phyloP scores from a whole-genome alignment of 2,888 invertebrate genomes.

The Lycaena phlaeas region DNA sequence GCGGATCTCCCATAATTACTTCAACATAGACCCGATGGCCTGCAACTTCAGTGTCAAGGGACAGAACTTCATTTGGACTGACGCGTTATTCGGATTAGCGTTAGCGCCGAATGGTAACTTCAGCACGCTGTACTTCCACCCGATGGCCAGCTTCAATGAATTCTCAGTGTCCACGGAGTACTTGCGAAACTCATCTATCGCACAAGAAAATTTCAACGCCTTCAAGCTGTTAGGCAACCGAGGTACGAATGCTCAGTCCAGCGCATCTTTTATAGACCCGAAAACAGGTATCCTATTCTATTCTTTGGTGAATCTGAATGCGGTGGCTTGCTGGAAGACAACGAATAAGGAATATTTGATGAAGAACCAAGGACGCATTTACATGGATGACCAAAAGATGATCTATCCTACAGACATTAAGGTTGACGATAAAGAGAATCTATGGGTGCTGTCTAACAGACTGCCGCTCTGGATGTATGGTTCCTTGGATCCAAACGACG shows the following conservation, averaged over 20 bases:
- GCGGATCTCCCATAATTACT: slow-evolving; percentile 80
- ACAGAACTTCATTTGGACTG: slow-evolving; percentile 81
- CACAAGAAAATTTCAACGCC: slow-evolving; percentile 72
- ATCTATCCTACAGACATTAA: slow-evolving; percentile 85
- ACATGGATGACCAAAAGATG: slow-evolving; percentile 80
- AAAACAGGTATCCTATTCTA: slow-evolving; percentile 83
- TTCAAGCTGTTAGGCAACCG: slow-evolving; percentile 79
- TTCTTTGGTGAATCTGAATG: slow-evolving; percentile 81
- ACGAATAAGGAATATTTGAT: slow-evolving; percentile 77
- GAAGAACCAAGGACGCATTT: slow-evolving; percentile 81
- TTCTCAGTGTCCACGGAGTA: slow-evolving; percentile 81
- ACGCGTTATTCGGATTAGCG: slow-evolving; percentile 83
- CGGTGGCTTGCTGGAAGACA: slow-evolving; percentile 85
- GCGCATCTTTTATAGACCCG: slow-evolving; percentile 80
- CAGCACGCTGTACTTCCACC: slow-evolving; percentile 85
- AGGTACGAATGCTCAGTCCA: slow-evolving; percentile 81
- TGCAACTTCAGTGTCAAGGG: slow-evolving; percentile 82
- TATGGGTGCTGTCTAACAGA: slow-evolving; percentile 84
- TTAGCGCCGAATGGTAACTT: slow-evolving; percentile 78
- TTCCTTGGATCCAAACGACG: slow-evolving; percentile 72
- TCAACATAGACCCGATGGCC: slow-evolving; percentile 80
- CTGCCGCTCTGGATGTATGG: slow-evolving; percentile 81
- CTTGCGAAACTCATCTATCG: slow-evolving; percentile 73
- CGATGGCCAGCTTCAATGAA: slow-evolving; percentile 83
- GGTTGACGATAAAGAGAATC: slow-evolving; percentile 78